Percentiles rank a stretch among this genome's conserved stretches.
These are phyloP conservation scores for Hystrix cristata DNA, from an alignment of 2,113 vertebrate species.

Conservation along the genomic window DNA sequence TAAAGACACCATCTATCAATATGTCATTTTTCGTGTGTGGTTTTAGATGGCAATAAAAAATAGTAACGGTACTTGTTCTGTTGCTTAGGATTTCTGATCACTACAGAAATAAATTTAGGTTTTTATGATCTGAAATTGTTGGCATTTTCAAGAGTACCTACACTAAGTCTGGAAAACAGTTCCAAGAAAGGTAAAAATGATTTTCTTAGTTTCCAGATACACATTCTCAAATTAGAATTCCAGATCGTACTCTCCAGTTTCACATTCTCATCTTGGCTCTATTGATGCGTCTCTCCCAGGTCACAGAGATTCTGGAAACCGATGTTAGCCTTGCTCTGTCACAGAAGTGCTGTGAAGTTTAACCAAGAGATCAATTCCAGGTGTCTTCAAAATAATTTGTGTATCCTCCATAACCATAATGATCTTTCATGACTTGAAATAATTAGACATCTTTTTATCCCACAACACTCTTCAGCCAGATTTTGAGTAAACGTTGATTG, in stretches of 20 bases:
- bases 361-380: not conserved
- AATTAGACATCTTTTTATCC: slow-evolving; percentile 1
- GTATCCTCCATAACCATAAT: not conserved
- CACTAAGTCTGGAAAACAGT: not conserved
- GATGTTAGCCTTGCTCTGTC: not conserved
- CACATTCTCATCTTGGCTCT: not conserved
- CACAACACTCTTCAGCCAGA: not conserved
- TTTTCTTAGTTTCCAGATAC: not conserved
- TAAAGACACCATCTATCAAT: not conserved
- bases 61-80: not conserved
- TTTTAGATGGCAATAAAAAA: not conserved
- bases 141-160: not conserved
- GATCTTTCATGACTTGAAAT: not conserved
- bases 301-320: not conserved
- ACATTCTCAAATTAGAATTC: not conserved
- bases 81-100: not conserved
- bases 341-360: not conserved
- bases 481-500: slow-evolving; percentile 34
- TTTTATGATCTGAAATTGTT: not conserved
- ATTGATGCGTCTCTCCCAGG: not conserved
- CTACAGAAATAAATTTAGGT: not conserved
- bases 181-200: not conserved
- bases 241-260: not conserved
- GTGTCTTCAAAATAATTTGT: not conserved
- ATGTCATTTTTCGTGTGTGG: not conserved